Conservation (phyloP, 2,113 vertebrate genomes). For the Callithrix jacchus region DNA sequence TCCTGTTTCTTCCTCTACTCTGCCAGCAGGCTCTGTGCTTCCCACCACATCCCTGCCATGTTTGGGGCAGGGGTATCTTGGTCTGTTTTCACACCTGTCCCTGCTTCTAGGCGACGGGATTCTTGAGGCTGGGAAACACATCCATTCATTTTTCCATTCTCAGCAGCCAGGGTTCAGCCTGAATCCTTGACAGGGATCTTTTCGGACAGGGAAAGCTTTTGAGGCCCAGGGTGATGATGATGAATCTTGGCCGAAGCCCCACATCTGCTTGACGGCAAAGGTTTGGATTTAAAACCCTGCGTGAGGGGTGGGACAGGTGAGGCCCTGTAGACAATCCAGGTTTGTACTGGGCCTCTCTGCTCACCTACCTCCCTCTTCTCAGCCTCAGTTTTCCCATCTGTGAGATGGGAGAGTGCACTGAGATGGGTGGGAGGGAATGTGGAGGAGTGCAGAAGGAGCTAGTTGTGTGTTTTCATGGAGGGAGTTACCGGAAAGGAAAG, state of each 20-base stretch:
- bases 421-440: not conserved
- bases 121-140: not conserved
- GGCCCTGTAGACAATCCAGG: not conserved
- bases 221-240: not conserved
- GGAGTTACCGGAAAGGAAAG: not conserved
- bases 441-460: not conserved
- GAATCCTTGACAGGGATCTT: not conserved
- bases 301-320: not conserved
- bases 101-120: not conserved
- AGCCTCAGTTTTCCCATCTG: not conserved
- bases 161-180: not conserved
- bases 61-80: not conserved
- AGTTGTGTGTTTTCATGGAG: not conserved
- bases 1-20: not conserved
- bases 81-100: not conserved
- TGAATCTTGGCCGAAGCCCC: not conserved
- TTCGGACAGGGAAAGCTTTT: too few species aligned
- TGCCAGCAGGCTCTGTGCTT: not conserved
- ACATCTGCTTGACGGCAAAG: not conserved
- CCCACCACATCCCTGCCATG: not conserved
- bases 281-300: not conserved
- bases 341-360: not conserved
- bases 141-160: not conserved
- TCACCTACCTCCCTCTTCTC: not conserved
- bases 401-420: not conserved